Percentiles rank a stretch among this genome's conserved stretches.
Evolutionary conservation across 2,113 vertebrate genomes (phyloP).

Genomic region (Oplegnathus fasciatus): DNA sequence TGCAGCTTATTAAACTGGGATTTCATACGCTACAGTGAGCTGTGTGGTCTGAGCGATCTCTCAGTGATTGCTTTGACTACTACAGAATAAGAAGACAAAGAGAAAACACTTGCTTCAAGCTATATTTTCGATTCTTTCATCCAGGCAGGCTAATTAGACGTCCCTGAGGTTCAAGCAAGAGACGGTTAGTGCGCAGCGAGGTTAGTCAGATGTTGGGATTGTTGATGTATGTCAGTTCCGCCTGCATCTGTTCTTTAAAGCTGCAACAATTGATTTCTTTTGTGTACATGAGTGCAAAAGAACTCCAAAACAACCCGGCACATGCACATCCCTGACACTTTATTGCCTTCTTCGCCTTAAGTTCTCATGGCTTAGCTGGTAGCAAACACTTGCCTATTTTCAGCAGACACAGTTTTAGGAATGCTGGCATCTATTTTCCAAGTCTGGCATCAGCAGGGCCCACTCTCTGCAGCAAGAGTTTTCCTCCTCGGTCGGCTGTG

Average conservation of each 20-base stretch:
- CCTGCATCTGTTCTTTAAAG: background rate
- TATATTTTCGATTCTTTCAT: constrained; percentile 1
- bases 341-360: too few species aligned
- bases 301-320: background rate
- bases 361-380: too few species aligned
- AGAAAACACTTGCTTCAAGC: constrained; percentile 13
- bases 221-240: background rate
- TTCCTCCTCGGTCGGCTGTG: too few species aligned
- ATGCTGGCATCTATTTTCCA: too few species aligned
- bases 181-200: background rate
- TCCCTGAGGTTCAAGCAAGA: background rate
- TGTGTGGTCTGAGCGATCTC: constrained; percentile 1
- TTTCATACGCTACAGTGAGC: constrained; percentile 10
- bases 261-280: background rate
- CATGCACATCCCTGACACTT: background rate
- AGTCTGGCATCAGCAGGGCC: too few species aligned
- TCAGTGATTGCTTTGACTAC: constrained; percentile 11
- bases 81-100: constrained; percentile 1
- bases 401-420: too few species aligned
- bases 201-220: background rate
- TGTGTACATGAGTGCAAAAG: background rate
- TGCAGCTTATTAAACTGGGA: constrained; percentile 37
- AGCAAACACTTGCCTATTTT: too few species aligned
- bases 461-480: too few species aligned
- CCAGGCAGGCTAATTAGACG: constrained; percentile 19